These are phyloP conservation scores for Branchinecta sandiegonensis DNA, from an alignment of 2,888 invertebrate genomes.

Conservation along the genomic window DNA sequence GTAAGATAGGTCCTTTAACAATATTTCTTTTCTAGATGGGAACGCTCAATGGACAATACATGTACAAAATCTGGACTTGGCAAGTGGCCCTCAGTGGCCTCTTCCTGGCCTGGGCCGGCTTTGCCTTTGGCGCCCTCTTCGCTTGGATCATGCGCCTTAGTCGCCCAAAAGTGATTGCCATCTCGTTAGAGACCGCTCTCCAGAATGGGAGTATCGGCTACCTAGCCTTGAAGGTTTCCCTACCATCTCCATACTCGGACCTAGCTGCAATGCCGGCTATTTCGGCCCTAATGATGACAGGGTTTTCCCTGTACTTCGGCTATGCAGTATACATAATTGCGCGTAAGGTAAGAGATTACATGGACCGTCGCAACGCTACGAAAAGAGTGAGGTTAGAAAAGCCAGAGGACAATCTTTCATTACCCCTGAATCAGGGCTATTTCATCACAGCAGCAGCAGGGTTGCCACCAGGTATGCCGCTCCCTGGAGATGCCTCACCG, in stretches of 20 bases:
- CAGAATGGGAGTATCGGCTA: constrained; percentile 39
- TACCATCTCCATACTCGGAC: constrained; percentile 33
- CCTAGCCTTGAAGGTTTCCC: constrained; percentile 33
- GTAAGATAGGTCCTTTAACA: too few species aligned
- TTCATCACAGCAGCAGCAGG: neutral
- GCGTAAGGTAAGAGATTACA: neutral
- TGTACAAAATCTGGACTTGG: constrained; percentile 35
- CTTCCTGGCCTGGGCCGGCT: constrained; percentile 37
- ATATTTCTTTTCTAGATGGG: constrained; percentile 33
- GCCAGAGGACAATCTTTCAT: neutral
- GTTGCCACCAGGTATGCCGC: neutral
- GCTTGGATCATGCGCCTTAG: constrained; percentile 29
- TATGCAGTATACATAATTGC: neutral
- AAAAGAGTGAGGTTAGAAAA: neutral
- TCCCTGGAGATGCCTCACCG: neutral
- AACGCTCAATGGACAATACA: constrained; percentile 36
- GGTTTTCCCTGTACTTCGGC: neutral
- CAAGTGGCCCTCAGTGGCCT: constrained; percentile 34
- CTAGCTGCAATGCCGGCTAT: constrained; percentile 29
- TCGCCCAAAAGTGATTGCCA: constrained; percentile 28
- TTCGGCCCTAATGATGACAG: constrained; percentile 28
- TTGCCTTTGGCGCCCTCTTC: constrained; percentile 35
- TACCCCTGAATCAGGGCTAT: neutral
- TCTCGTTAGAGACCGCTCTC: constrained; percentile 35
- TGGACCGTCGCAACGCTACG: neutral